Base-by-base conservation (phyloP, 1,140 invertebrate species). In the Bombus waltoni region DNA sequence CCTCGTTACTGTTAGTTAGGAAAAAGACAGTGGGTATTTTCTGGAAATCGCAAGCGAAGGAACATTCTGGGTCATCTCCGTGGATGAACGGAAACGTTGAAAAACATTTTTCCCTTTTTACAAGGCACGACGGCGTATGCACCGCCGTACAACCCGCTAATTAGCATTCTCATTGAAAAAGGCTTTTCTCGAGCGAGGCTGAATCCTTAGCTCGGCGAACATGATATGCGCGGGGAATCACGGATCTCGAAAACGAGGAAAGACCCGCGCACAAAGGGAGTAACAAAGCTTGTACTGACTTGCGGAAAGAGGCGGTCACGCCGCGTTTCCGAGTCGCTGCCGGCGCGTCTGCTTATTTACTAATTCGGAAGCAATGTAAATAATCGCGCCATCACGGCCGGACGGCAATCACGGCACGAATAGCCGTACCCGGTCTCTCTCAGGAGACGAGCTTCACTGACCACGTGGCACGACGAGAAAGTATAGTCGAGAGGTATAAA, bases 371-470 rank as follows among this genome's bases (percentile, higher is more conserved):
- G 92, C 89, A 90, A 92, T 91, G 92, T 94, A 92, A 93, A 94
- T 90, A 90, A 90, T 94, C 91, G 92, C 88, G 87, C 59, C 85
- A 90, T 85, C 88, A 44, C 44, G 76, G 85, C 75, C 86, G 88
- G 80, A 90, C 85, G 88, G 84, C 89, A 92, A 94, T 92, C 89
- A 92, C 76, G 75, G 78, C 90, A 91, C 92, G 91, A 92, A 92
- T 92, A 89, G 87, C 81, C 88, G 87, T 57, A 32, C n/a, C 75
- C 38, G 71, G 25, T 77, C 44, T 93, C 88, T 91, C 90, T 89
- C 70, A 93, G 94, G 95, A 95, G 92, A 95, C 94, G 94, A 90
- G 95, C 90, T 95, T 94, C 93, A 95, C 94, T 95, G 94, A 93
- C 92, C 94, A 93, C 92, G 90, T 86, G 86, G 83, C 77, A 65